Evolutionary conservation across 2,888 invertebrate genomes (phyloP), one percentile per base, ranked within the genome.

Genomic region (Tetragnatha montana): DNA sequence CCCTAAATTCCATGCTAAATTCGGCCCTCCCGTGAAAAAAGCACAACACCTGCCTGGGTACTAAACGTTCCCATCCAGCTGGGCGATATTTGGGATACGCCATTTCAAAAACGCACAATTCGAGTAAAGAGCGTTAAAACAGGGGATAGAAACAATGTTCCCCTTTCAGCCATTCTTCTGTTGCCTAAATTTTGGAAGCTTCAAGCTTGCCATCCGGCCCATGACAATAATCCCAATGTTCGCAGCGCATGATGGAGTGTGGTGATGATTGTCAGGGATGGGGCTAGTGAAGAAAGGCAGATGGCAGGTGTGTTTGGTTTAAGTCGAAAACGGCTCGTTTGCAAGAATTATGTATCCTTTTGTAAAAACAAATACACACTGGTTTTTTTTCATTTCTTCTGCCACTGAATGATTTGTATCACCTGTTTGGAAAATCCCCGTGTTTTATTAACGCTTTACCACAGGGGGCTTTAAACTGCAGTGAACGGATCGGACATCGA

Each of bases 301-400:
- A 83, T 88, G 88, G 88, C 35, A 88, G 73, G 79, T 73, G 83
- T 88, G 88, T 88, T 88, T 88, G 74, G 83, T 79, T 83, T 79
- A 78, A 51, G 79, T 88, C 83, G 51, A 88, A 88, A 88, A 83
- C 76, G 76, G 88, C 79, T 79, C 83, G 74, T 88, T 76, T 47
- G 22, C n/a, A 51, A 79, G 82, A 88, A 70, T 78, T 88, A 88
- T 88, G 60, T 74, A 88, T 88, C 88, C 68, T 68, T 88, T 83
- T 73, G 73, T 83, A 82, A 82, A 88, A 83, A 88, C 88, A 88
- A 79, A 79, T 69, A 83, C 68, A 82, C 78, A 88, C 47, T 78
- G 68, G 79, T 68, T 88, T 35, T 70, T 88, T 88, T 87, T 74
- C 83, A 60, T 69, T 50, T 49, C 51, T 35, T 60, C 79, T 71